Base-by-base conservation (phyloP, 2,797 vertebrate genomes). In the Cryptoprocta ferox region DNA sequence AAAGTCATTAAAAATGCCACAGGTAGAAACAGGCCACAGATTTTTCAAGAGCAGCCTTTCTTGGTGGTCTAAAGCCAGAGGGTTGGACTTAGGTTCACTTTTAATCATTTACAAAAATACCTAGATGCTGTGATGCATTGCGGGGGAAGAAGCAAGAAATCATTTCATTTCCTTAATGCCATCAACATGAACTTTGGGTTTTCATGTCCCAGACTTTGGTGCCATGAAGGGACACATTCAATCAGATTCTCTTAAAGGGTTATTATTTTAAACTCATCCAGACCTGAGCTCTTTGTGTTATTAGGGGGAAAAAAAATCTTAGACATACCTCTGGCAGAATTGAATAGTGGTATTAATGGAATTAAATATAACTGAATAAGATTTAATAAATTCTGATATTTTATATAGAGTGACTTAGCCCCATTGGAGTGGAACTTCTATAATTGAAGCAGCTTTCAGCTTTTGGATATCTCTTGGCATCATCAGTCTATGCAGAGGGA, bases 201-300 rank as follows among this genome's bases (percentile, higher is more conserved):
- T 94, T 95, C 70, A 63, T 87, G 95, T 96, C 97, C 95, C 96
- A 71, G 88, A 93, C 97, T 88, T 97, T 97, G 92, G 81, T 96
- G 89, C 65, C 91, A 79, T 92, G 91, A 78, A 53, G 35, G 96
- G 97, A 94, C 95, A 98, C 97, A 97, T 97, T 97, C 97, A 98
- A 98, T 98, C 97, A 98, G 82, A 91, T 95, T 96, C 91, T 97
- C 95, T 95, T 97, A 92, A 89, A 98, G 85, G 81, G 95, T 97
- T 98, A 98, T 98, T 98, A 98, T 98, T 98, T 98, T 98, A 98
- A 98, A 98, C 75, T 98, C 98, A 97, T 98, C 83, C 95, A 98
- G 97, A 98, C 97, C 95, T 97, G 89, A 98, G 98, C 98, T 99
- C 97, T 98, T 98, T 98, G 97, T 91, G 85, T 97, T 98, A 99